Percentiles rank a stretch among this genome's conserved stretches.
Evolutionary conservation across 2,888 invertebrate species (phyloP).

Genomic region (Lithophane leautieri): DNA sequence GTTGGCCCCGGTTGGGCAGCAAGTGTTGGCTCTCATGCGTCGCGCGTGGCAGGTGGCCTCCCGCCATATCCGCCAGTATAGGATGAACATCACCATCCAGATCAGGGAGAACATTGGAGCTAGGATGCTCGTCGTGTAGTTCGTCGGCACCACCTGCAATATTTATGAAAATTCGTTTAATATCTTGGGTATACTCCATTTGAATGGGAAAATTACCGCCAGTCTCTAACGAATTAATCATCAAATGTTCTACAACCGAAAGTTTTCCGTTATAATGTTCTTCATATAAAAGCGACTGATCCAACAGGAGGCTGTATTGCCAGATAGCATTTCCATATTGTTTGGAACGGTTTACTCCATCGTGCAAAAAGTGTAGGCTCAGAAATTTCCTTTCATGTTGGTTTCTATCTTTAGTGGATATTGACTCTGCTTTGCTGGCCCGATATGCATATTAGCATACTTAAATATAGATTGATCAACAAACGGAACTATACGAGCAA

Average conservation of each 20-base stretch:
- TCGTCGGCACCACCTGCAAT: slow-evolving; percentile 87
- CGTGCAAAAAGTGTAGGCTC: background rate
- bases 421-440: background rate
- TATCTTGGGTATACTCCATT: background rate
- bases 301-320: too few species aligned
- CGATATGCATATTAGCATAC: background rate
- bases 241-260: background rate
- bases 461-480: slow-evolving; percentile 20
- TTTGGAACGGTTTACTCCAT: background rate
- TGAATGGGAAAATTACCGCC: background rate
- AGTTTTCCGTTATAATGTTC: background rate
- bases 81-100: slow-evolving; percentile 93
- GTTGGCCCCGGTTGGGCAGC: slow-evolving; percentile 89
- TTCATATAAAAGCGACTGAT: too few species aligned
- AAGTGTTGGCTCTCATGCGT: slow-evolving; percentile 91
- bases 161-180: background rate
- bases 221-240: background rate
- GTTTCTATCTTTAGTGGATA: background rate
- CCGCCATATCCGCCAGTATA: slow-evolving; percentile 95
- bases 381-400: background rate
- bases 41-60: slow-evolving; percentile 94
- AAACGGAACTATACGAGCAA: slow-evolving; percentile 12
- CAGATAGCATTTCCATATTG: slow-evolving; percentile 16
- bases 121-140: slow-evolving; percentile 89
- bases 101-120: slow-evolving; percentile 93